Evolutionary conservation across 2,113 vertebrate species (phyloP), one percentile per base, ranked within the genome.

Genomic region (Oreochromis aureus): DNA sequence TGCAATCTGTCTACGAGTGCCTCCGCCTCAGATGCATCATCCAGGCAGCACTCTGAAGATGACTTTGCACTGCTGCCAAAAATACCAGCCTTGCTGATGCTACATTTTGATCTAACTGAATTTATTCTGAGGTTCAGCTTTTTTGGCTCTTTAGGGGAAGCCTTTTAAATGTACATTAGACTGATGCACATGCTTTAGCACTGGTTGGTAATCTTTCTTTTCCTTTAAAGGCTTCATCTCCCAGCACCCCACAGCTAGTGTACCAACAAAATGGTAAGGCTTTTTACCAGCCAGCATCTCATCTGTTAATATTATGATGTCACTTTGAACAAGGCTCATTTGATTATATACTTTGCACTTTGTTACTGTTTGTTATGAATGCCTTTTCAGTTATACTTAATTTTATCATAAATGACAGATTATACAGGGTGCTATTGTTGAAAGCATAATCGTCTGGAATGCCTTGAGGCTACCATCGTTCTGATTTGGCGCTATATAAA

Each of bases 181-280:
- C 13, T 58, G 41, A 78, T 86, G 6, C 55, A 59, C 58, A 46
- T 61, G 66, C 32, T 80, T 82, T 51, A 73, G 13, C 81, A 76
- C 11, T 63, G 6, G 10, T 39, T 46, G 69, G 48, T 81, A 56
- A 90, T 71, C 39, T 53, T 83, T 41, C 16, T n/a, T 84, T 81
- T 69, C 88, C 59, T 95, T 92, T 92, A 7, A 97, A 96, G 79
- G 95, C 96, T 55, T 97, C 89, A 13, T 27, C 90, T 54, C 94
- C 92, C 59, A 92, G 97, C 11, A 94, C 94, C 41, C 97, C 97
- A 12, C 97, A 98, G 56, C 96, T 97, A 0, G 96, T 99, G 44
- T 99, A 99, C 94, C 98, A 99, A 92, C 98, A 99, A 91, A 99
- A 99, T 1, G 98, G 98, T 99, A 96, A 93, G 80, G 2, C 27